Percentiles rank a stretch among this genome's conserved stretches.
Conservation (phyloP, 2,888 invertebrate species). For the Andrena marginata region DNA sequence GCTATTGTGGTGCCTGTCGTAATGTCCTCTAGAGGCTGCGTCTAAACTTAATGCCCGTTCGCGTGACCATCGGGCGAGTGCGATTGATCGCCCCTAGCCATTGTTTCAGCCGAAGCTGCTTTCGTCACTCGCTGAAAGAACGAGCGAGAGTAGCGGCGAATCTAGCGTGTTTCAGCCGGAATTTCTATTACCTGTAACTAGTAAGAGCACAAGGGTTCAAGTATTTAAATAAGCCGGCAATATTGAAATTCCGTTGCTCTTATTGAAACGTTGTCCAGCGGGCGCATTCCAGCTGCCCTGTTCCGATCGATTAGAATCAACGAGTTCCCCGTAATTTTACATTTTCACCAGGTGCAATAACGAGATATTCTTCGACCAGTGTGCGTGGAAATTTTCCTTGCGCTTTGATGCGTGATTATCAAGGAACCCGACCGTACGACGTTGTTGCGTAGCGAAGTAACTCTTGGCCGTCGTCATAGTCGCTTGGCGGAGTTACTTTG, state of each 20-base stretch:
- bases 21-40: slow-evolving; percentile 6
- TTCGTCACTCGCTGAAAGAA: background rate
- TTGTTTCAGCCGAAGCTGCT: slow-evolving; percentile 4
- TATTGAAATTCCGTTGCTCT: slow-evolving; percentile 71
- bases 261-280: slow-evolving; percentile 51
- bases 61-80: background rate
- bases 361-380: background rate
- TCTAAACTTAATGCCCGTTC: slow-evolving; percentile 14
- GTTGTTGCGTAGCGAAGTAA: background rate
- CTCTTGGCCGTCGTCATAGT: background rate
- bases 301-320: slow-evolving; percentile 1
- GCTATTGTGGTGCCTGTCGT: slow-evolving; percentile 22
- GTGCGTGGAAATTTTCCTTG: background rate
- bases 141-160: background rate
- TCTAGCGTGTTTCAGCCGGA: slow-evolving; percentile 53
- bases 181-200: slow-evolving; percentile 59
- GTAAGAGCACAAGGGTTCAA: slow-evolving; percentile 43
- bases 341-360: background rate
- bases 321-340: background rate
- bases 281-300: slow-evolving; percentile 26
- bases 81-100: background rate
- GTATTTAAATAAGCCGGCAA: slow-evolving; percentile 71
- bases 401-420: background rate
- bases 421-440: background rate
- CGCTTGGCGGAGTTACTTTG: background rate